These are phyloP conservation scores for Microtus oregoni DNA, from an alignment of 2,113 vertebrate species.

Conservation along the genomic window DNA sequence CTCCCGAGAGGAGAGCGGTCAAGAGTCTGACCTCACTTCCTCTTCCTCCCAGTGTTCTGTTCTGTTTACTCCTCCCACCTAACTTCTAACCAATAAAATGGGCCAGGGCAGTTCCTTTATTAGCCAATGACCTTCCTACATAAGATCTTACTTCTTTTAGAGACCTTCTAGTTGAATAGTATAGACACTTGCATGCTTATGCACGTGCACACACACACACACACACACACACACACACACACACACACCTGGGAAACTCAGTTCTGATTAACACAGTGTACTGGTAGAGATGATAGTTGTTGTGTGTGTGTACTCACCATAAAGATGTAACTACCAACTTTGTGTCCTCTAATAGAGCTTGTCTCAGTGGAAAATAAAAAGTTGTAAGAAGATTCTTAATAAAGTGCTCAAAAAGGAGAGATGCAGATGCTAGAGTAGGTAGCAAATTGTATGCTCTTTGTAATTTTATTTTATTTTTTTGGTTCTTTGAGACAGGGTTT, in stretches of 20 bases:
- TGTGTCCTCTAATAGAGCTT: not conserved
- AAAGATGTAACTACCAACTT: not conserved
- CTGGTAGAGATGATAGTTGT: not conserved
- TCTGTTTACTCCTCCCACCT: too few relatives aligned
- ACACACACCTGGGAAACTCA: not conserved
- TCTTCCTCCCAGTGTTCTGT: too few relatives aligned
- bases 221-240: too few relatives aligned
- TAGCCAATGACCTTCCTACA: too few relatives aligned
- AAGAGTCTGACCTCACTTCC: too few relatives aligned
- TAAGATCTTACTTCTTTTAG: constrained; percentile 23
- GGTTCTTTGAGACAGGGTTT: not conserved
- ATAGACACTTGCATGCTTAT: not conserved
- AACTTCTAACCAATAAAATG: too few relatives aligned
- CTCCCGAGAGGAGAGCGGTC: too few relatives aligned
- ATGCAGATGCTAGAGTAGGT: not conserved
- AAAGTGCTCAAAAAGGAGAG: not conserved
- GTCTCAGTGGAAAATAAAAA: not conserved
- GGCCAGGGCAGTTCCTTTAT: too few relatives aligned
- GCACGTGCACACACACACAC: not conserved
- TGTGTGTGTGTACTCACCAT: not conserved
- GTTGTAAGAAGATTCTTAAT: not conserved
- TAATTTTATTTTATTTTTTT: too few relatives aligned
- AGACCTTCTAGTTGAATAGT: constrained; percentile 36
- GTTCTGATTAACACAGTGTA: not conserved
- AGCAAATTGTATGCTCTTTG: not conserved